Evolutionary conservation across 1,140 invertebrate species (phyloP), one percentile per base, ranked within the genome.

Genomic region (Holcopasites calliopsidis): DNA sequence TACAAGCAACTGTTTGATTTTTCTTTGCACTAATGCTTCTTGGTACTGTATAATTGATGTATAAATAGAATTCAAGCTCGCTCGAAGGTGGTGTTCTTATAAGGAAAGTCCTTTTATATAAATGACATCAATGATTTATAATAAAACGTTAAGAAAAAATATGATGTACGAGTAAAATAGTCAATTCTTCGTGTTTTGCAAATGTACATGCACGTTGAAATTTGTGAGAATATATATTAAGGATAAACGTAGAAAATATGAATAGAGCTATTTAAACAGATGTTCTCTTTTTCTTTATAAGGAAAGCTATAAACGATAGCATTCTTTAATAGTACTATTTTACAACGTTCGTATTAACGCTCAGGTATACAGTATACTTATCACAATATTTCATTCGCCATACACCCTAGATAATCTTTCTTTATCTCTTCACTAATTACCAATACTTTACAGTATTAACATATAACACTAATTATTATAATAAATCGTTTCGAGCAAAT

Each of bases 381-480:
- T 87, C 85, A 87, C 85, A 87, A 79, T 83, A 75, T 82, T 85
- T 74, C 77, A 66, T 70, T 76, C 55, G 61, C 79, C 70, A 71
- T 71, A 83, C 58, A 83, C 42, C 28, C 64, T 44, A 82, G 44
- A 60, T 79, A 52, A 52, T 58, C n/a, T 79, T 69, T n/a, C 3
- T 26, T 52, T 65, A 42, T 38, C 61, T 61, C 13, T 42, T 68
- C 8, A 3, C 61, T 42, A 65, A 60, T 54, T 69, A 72, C 18
- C 57, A 44, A 47, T 26, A 47, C 23, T 70, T 76, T 80, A 74
- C 44, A 64, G n/a, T 50, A 58, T 80, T 72, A 84, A 83, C 50
- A 76, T 26, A 61, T 35, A 72, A 54, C 47, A 58, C 50, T 77
- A 77, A 76, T 70, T 72, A n/a, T n/a, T n/a, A n/a, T n/a, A 40